These are phyloP conservation scores for Lepus timidus DNA, from an alignment of 2,113 vertebrate genomes.

Conservation along the genomic window DNA sequence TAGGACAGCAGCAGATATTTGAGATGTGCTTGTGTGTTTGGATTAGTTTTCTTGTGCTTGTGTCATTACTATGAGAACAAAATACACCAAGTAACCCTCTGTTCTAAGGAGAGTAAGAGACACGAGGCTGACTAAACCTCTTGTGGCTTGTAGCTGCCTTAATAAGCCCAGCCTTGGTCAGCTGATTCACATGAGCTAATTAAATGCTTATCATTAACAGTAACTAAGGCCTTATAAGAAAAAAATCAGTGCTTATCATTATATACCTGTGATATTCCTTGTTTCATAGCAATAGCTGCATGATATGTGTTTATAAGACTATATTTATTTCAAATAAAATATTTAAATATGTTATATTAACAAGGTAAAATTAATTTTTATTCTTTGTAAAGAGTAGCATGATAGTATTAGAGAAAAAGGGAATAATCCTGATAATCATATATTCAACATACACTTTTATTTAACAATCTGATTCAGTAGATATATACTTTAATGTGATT, in stretches of 20 bases:
- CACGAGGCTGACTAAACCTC: not conserved
- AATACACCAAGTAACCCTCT: not conserved
- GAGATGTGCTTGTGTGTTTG: not conserved
- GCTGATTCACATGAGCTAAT: not conserved
- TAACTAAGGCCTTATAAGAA: not conserved
- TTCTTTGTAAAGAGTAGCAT: not conserved
- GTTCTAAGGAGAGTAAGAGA: not conserved
- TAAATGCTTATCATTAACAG: not conserved
- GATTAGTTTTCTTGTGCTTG: not conserved
- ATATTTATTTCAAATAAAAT: not conserved
- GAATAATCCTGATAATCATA: not conserved
- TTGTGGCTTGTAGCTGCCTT: not conserved
- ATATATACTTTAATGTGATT: not conserved
- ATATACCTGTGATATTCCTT: not conserved
- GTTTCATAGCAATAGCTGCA: not conserved
- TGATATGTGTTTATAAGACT: not conserved
- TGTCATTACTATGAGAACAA: not conserved
- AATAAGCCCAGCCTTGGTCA: not conserved
- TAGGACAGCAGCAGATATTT: not conserved
- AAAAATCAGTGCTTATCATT: not conserved
- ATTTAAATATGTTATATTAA: slow-evolving; percentile 31
- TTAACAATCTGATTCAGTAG: not conserved
- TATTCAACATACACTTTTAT: not conserved
- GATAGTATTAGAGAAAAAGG: not conserved
- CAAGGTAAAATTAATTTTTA: not conserved